Base-by-base conservation (phyloP, 2,113 vertebrate species). In the Callithrix jacchus region DNA sequence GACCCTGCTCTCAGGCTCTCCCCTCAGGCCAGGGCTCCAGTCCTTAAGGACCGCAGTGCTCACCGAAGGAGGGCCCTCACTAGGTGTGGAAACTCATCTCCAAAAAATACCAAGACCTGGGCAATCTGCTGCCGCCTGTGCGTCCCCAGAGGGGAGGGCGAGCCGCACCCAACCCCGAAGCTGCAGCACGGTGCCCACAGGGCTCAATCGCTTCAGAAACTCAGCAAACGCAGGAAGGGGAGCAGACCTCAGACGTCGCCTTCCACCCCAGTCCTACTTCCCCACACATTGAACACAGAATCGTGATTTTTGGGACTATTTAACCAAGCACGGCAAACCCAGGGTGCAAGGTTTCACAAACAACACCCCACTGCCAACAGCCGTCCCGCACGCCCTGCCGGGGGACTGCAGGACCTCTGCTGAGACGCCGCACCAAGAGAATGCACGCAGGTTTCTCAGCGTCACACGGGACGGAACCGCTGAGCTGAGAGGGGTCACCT, bases 401-500 rank as follows among this genome's bases (percentile, higher is more conserved):
- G 74, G 47, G 82, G 16, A 25, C 76, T 30, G 35, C n/a, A 9
- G 9, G 25, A 11, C 49, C 16, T 27, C n/a, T 49, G 74, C 25
- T 6, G 10, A 45, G 30, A 20, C 47, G 27, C 42, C 17, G 14
- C 14, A 17, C 73, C 73, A n/a, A 11, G 25, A 45, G 42, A 27
- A 8, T 25, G 16, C 23, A 58, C 11, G 11, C 58, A 74, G 12
- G 18, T 40, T 32, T 12, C 47, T 7, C 32, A 3, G 32, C 12
- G 8, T 49, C 83, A 14, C n/a, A 0, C 10, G 1, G 2, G 23
- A 23, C 20, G 0, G 2, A 40, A 40, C 20, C 14, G 37, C 10
- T 61, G 23, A 58, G 52, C 68, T 30, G 35, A 61, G 21, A 76
- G 76, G 70, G 6, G 66, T 37, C 32, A 21, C 52, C 52, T 4